Evolutionary conservation across 2,113 vertebrate genomes (phyloP), one percentile per base, ranked within the genome.

Genomic region (Paracanthobrama guichenoti): DNA sequence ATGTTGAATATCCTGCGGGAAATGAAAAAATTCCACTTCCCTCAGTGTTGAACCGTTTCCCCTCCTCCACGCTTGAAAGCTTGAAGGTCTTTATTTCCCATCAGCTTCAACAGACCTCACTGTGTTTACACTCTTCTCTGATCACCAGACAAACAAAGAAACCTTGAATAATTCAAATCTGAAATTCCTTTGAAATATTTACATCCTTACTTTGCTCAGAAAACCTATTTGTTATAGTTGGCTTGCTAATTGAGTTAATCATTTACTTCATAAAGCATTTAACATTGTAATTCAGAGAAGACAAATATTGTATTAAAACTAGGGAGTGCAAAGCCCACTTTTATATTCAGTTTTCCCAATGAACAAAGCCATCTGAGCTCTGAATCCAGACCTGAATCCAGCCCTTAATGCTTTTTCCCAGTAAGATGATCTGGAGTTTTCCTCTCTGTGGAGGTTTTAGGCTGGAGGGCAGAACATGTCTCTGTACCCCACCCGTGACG

Each of bases 21-120:
- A 78, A 67, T 82, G 22, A 69, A 79, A 50, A 72, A 83, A 73
- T 44, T 71, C 82, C 57, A 46, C 39, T 73, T 79, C 31, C n/a
- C 46, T 78, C 62, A 13, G 26, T 24, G 22, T 82, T 59, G 24
- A 59, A 64, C 28, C 11, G 31, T 73, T 83, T 75, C 8, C 31
- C 81, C 14, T 83, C 81, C 67, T 83, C 44, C 60, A 46, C 6
- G 13, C 20, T 26, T 83, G 55, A 39, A 76, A 79, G 66, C 75
- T 79, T 7, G 1, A 50, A 74, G 24, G 44, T 76, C 35, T 42
- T 77, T 77, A 4, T 66, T 76, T 50, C 20, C 44, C 74, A 24
- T 77, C 28, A 77, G 72, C 22, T 55, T 28, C 57, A 79, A 66
- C 53, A 78, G 42, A 76, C 22, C 10, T 46, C 2, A 9, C 46